Conservation (phyloP, 2,888 invertebrate genomes). For the Abscondita cerata region DNA sequence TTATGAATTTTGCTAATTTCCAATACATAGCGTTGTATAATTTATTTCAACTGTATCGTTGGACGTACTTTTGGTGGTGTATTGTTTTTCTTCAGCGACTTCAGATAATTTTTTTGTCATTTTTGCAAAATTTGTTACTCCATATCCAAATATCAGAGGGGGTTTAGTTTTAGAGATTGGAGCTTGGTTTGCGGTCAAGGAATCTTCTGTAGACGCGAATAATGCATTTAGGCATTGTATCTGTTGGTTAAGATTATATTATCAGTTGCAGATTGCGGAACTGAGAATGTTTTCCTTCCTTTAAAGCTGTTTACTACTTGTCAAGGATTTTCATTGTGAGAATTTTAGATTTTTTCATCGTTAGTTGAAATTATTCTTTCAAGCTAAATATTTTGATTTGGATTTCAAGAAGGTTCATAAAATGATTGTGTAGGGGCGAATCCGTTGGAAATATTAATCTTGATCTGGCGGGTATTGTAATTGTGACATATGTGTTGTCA, state of each 20-base stretch:
- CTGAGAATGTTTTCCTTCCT: not conserved
- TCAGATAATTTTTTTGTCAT: not conserved
- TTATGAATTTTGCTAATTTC: not conserved
- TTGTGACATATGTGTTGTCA: not conserved
- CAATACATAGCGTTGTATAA: not conserved
- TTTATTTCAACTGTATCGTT: not conserved
- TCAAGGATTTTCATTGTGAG: not conserved
- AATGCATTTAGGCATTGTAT: not conserved
- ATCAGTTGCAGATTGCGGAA: not conserved
- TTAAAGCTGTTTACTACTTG: not conserved
- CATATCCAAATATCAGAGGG: too few relatives aligned
- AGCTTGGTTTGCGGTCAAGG: not conserved
- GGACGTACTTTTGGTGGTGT: not conserved
- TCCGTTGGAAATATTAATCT: not conserved
- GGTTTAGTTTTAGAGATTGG: not conserved
- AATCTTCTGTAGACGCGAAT: not conserved
- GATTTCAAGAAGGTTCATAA: not conserved
- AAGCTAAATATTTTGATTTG: too few relatives aligned
- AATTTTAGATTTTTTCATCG: not conserved
- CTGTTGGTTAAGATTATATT: not conserved
- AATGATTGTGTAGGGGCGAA: not conserved
- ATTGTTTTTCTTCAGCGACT: not conserved
- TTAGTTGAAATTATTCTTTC: not conserved
- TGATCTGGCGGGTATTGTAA: not conserved
- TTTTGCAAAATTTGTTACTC: not conserved